Evolutionary conservation across 2,888 invertebrate genomes (phyloP), one percentile per base, ranked within the genome.

Genomic region (Suillia variegata): DNA sequence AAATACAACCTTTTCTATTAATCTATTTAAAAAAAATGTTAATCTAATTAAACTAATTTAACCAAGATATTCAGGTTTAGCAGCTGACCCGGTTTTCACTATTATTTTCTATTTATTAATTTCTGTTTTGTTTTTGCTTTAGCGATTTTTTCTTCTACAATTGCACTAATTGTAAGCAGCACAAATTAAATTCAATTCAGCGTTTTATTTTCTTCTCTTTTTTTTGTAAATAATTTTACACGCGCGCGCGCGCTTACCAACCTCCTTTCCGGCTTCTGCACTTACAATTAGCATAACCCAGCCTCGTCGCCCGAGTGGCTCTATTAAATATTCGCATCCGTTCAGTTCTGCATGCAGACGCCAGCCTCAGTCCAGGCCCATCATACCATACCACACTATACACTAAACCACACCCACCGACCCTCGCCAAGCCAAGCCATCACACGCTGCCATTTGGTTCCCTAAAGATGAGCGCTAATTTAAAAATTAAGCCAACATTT

Each of bases 131-230:
- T n/a, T n/a, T n/a, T n/a, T n/a, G n/a, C n/a, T n/a, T n/a, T n/a
- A n/a, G n/a, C n/a, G n/a, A n/a, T n/a, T n/a, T n/a, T n/a, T n/a
- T n/a, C n/a, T n/a, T 17, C n/a, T 15, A 10, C 24, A 21, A 47
- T 22, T 50, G 47, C 34, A 45, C 38, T 49, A 48, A 42, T 49
- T 56, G 45, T 18, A 42, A 31, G 26, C n/a, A 55, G 54, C 54
- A 34, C 2, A 56, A 60, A 60, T 56, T 56, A 60, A 53, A 56
- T 60, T 48, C 52, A 59, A 55, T 59, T 52, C 55, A 59, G 47
- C 26, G 33, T 51, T 52, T 52, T 38, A 17, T 31, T 54, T 38
- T 38, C 42, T 24, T 24, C 24, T 24, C 20, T 45, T 45, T 24
- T 34, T 12, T 22, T 26, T 54, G 6, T 47, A 31, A 56, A 51